Percentiles rank a stretch among this genome's conserved stretches.
Evolutionary conservation across 2,888 invertebrate genomes (phyloP).

Genomic region (Tetramorium bicarinatum): DNA sequence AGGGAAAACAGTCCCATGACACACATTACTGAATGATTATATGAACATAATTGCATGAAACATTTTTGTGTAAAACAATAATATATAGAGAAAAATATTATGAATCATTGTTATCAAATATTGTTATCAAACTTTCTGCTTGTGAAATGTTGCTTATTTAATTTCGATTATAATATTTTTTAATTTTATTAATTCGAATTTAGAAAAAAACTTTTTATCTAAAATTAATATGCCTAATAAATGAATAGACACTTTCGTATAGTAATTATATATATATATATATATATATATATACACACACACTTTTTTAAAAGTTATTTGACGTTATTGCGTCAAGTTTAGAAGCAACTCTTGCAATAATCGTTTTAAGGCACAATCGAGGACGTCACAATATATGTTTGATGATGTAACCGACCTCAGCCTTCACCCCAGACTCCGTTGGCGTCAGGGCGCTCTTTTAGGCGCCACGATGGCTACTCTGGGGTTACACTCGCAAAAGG

Average conservation of each 20-base stretch:
- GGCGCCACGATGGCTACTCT: slow-evolving; percentile 79
- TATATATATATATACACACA: too few species aligned
- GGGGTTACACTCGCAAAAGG: slow-evolving; percentile 62
- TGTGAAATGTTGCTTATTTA: background rate
- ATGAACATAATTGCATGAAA: background rate
- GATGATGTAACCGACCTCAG: slow-evolving; percentile 75
- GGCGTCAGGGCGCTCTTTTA: slow-evolving; percentile 75
- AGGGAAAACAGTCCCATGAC: slow-evolving; percentile 6
- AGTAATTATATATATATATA: background rate
- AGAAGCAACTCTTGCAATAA: slow-evolving; percentile 56
- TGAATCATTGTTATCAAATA: background rate
- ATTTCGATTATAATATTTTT: background rate
- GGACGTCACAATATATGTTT: slow-evolving; percentile 70
- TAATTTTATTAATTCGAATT: background rate
- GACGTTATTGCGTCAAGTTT: slow-evolving; percentile 54
- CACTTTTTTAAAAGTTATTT: slow-evolving; percentile 11
- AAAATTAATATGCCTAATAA: background rate
- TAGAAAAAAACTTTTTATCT: background rate
- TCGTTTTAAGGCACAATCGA: slow-evolving; percentile 66
- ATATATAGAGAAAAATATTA: background rate
- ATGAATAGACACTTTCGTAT: background rate
- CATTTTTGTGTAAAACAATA: slow-evolving; percentile 3
- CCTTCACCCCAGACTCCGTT: slow-evolving; percentile 43
- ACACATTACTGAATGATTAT: slow-evolving; percentile 24
- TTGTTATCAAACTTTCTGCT: background rate